Conservation (phyloP, 2,888 invertebrate genomes). For the Trypoxylon attenuatum region DNA sequence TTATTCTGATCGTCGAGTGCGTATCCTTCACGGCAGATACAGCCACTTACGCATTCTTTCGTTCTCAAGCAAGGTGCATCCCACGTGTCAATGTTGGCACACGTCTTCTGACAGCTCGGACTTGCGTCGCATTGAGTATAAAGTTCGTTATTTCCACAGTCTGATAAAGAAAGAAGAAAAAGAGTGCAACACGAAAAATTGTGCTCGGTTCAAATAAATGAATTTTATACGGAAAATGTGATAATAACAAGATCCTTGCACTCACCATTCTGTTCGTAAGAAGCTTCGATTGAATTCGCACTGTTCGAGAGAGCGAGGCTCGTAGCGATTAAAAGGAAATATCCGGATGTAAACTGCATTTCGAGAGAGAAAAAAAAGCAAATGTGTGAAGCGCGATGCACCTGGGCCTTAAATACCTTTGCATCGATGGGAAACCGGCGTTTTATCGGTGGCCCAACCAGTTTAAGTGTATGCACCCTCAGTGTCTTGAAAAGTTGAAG, state of each 20-base stretch:
- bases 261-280: constrained; percentile 1
- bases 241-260: neutral
- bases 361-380: constrained; percentile 1
- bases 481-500: constrained; percentile 12
- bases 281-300: neutral
- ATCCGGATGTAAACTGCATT: constrained; percentile 18
- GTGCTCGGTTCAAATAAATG: too few relatives aligned
- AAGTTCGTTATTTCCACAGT: constrained; percentile 42
- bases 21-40: constrained; percentile 48
- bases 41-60: constrained; percentile 51
- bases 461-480: constrained; percentile 21
- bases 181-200: too few relatives aligned
- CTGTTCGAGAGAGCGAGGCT: neutral
- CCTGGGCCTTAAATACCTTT: constrained; percentile 18
- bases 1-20: constrained; percentile 38
- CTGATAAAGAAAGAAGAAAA: too few relatives aligned
- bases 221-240: too few relatives aligned
- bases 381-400: neutral
- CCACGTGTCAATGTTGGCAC: constrained; percentile 45
- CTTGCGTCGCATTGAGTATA: constrained; percentile 43
- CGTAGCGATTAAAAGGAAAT: neutral
- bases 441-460: constrained; percentile 26
- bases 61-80: constrained; percentile 34
- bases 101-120: constrained; percentile 50
- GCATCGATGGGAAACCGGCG: constrained; percentile 5